These are phyloP conservation scores for Neocrepidodera transversa DNA, from an alignment of 2,888 invertebrate species.

Conservation along the genomic window DNA sequence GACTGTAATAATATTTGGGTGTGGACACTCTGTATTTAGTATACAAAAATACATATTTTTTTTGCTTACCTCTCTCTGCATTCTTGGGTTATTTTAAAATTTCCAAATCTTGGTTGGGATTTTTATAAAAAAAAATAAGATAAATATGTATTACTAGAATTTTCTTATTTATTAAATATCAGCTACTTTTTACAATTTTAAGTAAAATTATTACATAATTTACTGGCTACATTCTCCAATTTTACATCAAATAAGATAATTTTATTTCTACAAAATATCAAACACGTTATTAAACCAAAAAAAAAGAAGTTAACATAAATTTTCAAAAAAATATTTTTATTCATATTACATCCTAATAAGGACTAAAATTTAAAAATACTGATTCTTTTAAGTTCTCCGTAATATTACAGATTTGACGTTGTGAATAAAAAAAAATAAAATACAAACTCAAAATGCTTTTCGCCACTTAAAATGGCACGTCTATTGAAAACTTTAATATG, in stretches of 20 bases:
- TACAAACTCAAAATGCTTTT: background rate
- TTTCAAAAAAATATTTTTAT: background rate
- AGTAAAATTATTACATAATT: conserved; percentile 11
- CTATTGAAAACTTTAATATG: conserved; percentile 29
- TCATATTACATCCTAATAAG: background rate
- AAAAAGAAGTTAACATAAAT: conserved; percentile 1
- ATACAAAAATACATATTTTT: conserved; percentile 1
- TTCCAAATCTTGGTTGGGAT: background rate
- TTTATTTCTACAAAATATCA: conserved; percentile 14
- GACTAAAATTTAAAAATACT: conserved; percentile 13
- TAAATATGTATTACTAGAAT: conserved; percentile 1
- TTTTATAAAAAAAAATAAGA: background rate
- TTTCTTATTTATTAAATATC: conserved; percentile 8
- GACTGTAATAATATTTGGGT: no score
- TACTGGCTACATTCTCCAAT: conserved; percentile 1
- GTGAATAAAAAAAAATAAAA: background rate
- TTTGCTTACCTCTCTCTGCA: background rate
- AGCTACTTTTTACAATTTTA: conserved; percentile 7
- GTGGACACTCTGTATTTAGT: background rate
- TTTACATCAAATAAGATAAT: conserved; percentile 4
- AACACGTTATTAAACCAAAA: conserved; percentile 9
- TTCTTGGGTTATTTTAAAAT: background rate
- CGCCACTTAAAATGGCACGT: conserved; percentile 4
- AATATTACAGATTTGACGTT: background rate
- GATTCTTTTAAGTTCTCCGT: conserved; percentile 3